phyloP scores from a whole-genome alignment of 2,888 invertebrate species.

The Electrophaes corylata region DNA sequence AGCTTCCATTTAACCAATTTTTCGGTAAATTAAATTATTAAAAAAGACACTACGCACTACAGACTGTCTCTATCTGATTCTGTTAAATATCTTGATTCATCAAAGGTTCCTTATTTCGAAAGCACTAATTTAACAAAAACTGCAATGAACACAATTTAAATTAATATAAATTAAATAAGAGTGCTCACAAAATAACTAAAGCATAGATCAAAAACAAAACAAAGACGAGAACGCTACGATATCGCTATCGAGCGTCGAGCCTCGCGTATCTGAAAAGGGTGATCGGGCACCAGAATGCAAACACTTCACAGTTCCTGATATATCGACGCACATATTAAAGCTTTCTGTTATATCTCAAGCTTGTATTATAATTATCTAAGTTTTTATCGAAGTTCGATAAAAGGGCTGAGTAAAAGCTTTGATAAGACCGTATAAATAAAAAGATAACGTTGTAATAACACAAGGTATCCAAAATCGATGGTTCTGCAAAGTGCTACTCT shows the following conservation, averaged over 20 bases:
- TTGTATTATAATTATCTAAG: slow-evolving; percentile 72
- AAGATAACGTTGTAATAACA: slow-evolving; percentile 24
- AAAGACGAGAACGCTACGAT: slow-evolving; percentile 21
- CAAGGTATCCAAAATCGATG: slow-evolving; percentile 21
- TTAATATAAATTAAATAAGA: neutral
- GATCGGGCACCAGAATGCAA: slow-evolving; percentile 54
- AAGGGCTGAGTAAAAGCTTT: slow-evolving; percentile 71
- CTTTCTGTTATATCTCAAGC: slow-evolving; percentile 78
- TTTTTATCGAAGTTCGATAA: slow-evolving; percentile 74
- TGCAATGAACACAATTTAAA: neutral
- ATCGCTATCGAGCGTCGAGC: slow-evolving; percentile 24
- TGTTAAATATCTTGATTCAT: too few relatives aligned
- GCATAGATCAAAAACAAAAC: slow-evolving; percentile 2
- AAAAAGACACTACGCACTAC: too few relatives aligned
- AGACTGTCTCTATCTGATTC: too few relatives aligned
- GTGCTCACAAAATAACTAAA: neutral
- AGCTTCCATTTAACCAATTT: too few relatives aligned
- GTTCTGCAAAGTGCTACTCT: neutral
- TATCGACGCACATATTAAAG: slow-evolving; percentile 73
- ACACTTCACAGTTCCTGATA: slow-evolving; percentile 67
- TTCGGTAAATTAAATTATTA: too few relatives aligned
- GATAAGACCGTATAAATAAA: slow-evolving; percentile 54
- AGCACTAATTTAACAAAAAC: neutral
- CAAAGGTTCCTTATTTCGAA: too few relatives aligned
- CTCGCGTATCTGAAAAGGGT: slow-evolving; percentile 43